These are phyloP conservation scores for Papilio machaon DNA, from an alignment of 1,140 invertebrate genomes.

Conservation along the genomic window DNA sequence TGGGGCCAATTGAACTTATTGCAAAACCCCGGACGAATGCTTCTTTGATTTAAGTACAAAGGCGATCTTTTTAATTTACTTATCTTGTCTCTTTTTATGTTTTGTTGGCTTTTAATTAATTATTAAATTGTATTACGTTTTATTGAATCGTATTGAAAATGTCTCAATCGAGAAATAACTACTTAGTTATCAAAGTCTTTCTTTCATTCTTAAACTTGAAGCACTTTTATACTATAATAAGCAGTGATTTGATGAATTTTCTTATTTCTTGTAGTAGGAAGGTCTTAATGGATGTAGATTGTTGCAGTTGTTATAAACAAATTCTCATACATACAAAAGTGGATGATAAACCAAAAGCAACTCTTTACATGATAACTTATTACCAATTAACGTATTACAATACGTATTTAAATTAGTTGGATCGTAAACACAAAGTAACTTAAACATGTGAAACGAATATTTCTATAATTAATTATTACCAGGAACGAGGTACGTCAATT, in stretches of 20 bases:
- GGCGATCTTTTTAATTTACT: constrained; percentile 22
- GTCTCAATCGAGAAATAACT: neutral
- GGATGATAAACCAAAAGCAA: no score
- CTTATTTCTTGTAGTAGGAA: no score
- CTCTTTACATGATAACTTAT: neutral
- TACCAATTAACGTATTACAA: neutral
- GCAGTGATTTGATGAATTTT: no score
- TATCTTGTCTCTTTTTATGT: constrained; percentile 32
- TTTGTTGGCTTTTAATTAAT: constrained; percentile 23
- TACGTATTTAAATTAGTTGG: neutral
- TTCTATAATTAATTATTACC: constrained; percentile 19
- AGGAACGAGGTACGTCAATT: constrained; percentile 1
- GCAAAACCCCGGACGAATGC: constrained; percentile 41
- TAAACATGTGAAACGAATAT: neutral
- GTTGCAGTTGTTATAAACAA: no score
- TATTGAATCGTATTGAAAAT: neutral
- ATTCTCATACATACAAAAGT: no score
- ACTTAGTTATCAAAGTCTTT: neutral
- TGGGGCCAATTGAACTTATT: constrained; percentile 54
- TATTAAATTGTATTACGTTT: neutral
- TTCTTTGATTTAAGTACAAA: constrained; percentile 30
- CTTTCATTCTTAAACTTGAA: neutral
- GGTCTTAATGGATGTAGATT: no score
- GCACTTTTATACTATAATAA: neutral
- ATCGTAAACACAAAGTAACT: neutral